Base-by-base conservation (phyloP, 2,113 vertebrate species). In the Acanthisitta chloris region DNA sequence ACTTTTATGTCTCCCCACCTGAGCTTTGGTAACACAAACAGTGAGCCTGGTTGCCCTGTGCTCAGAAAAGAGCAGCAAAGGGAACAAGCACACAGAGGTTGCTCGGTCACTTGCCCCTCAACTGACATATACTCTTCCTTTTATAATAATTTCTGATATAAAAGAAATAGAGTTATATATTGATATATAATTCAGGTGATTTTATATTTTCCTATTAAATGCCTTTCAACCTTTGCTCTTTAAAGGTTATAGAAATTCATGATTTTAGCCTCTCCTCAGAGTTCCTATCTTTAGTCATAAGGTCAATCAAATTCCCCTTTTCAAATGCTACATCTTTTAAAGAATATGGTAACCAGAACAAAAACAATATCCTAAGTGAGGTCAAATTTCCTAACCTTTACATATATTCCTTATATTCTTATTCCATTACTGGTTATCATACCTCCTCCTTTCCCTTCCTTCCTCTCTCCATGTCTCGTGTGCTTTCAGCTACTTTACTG, bases 181-280 rank as follows among this genome's bases (percentile, higher is more conserved):
- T 79, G 91, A 96, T 91, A 94, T 94, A 58, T 85, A 95, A 90
- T 79, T 84, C 90, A 94, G 86, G 54, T 81, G 52, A 96, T 78
- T 94, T 97, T 96, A 62, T 94, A 92, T 96, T 97, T 98, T 94
- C 66, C 82, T 96, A 88, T 97, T 95, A 97, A 93, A 95, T 94
- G 71, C 74, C 96, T 84, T 88, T 97, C 92, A 96, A 96, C 83
- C 80, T 95, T 96, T 97, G 91, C 87, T 93, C 92, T 97, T 96
- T 97, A 97, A 97, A 97, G 92, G 92, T 97, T 94, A 97, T 52
- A 91, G 73, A 97, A 96, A 96, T 90, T 93, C 95, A 94, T 90
- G 86, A 96, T 92, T 97, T 94, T 90, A 94, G 72, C 84, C 61
- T 96, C 77, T 93, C 86, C 92, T 91, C 59, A 88, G 58, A 93